A percentile compares a stretch with the other conserved stretches of the same genome.
These are phyloP conservation scores for Melanostoma scalare DNA, from an alignment of 2,888 invertebrate species.

Conservation along the genomic window DNA sequence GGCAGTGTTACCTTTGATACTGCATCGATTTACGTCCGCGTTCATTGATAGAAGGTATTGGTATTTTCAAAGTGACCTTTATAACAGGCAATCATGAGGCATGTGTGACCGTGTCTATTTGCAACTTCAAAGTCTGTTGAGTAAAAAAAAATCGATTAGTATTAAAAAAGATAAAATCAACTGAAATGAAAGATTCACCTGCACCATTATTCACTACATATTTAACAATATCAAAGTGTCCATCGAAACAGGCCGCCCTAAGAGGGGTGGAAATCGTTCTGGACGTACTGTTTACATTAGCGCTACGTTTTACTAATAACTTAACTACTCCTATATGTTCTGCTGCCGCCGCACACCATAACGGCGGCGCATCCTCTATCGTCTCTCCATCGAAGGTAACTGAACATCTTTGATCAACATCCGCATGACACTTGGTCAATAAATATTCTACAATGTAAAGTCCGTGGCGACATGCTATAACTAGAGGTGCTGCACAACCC, in stretches of 20 bases:
- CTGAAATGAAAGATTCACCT: slow-evolving; percentile 83
- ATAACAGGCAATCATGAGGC: slow-evolving; percentile 99
- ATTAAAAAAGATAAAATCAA: neutral
- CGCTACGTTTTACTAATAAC: slow-evolving; percentile 91
- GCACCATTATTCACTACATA: slow-evolving; percentile 95
- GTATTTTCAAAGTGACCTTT: too few species aligned
- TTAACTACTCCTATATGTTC: slow-evolving; percentile 94
- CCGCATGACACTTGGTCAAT: slow-evolving; percentile 93
- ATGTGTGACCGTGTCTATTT: slow-evolving; percentile 97
- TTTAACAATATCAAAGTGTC: slow-evolving; percentile 96
- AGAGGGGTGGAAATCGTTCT: slow-evolving; percentile 97
- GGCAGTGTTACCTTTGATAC: slow-evolving; percentile 95
- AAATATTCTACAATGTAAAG: slow-evolving; percentile 97
- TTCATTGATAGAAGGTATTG: slow-evolving; percentile 91
- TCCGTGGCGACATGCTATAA: slow-evolving; percentile 97
- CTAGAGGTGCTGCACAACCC: slow-evolving; percentile 95
- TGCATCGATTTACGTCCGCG: slow-evolving; percentile 96
- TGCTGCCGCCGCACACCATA: slow-evolving; percentile 99
- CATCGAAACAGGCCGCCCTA: slow-evolving; percentile 98
- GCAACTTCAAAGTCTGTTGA: slow-evolving; percentile 95
- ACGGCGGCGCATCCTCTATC: slow-evolving; percentile 96
- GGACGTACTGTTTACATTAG: slow-evolving; percentile 96
- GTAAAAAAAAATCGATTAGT: slow-evolving; percentile 3
- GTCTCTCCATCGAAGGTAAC: slow-evolving; percentile 98
- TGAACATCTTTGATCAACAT: slow-evolving; percentile 95